These are phyloP conservation scores for Bubalus kerabau DNA, from an alignment of 2,113 vertebrate species.

Conservation along the genomic window DNA sequence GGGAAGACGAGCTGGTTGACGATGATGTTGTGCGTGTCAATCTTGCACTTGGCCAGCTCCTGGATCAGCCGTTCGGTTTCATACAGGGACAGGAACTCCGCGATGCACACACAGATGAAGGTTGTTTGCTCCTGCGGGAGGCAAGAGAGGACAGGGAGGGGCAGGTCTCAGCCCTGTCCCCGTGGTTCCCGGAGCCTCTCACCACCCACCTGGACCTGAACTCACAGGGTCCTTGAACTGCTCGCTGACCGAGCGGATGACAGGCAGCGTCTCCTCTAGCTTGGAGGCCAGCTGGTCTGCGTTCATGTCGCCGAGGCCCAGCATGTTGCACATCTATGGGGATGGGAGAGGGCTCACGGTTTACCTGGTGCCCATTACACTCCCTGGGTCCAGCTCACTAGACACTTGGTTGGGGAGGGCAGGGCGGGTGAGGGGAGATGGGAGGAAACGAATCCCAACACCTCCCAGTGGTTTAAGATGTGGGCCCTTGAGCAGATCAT, in stretches of 20 bases:
- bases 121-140: conserved; percentile 90
- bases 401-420: neutral
- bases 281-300: conserved; percentile 95
- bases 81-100: conserved; percentile 94
- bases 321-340: conserved; percentile 95
- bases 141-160: neutral
- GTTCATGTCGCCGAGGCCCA: conserved; percentile 95
- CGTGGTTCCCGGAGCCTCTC: fast-evolving
- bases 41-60: conserved; percentile 94
- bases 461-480: neutral
- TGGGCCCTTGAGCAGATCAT: too few relatives aligned
- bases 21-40: conserved; percentile 96
- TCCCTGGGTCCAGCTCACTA: neutral
- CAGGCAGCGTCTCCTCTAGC: conserved; percentile 92
- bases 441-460: neutral
- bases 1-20: conserved; percentile 97
- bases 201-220: neutral
- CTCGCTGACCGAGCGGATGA: conserved; percentile 95
- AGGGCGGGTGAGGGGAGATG: fast-evolving
- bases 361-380: neutral
- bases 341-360: neutral
- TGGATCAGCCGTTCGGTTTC: conserved; percentile 95
- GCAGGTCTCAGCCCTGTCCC: neutral
- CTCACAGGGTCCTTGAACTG: conserved; percentile 96
- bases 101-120: conserved; percentile 96